Conservation (phyloP, 2,113 vertebrate genomes). For the Malurus elegans region DNA sequence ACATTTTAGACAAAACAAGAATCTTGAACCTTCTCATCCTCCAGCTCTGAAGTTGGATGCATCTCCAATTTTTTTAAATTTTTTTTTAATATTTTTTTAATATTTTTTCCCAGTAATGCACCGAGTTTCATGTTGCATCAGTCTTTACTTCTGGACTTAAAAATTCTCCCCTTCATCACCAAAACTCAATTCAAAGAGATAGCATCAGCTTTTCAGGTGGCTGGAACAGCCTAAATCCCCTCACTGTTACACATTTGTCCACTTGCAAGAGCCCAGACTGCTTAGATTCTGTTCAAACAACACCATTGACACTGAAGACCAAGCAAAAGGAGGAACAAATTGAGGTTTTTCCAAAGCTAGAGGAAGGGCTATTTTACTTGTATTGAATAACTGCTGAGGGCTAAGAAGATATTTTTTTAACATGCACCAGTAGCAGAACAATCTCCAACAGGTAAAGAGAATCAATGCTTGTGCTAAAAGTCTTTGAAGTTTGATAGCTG, state of each 20-base stretch:
- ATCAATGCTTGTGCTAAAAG: not conserved
- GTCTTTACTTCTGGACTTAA: not conserved
- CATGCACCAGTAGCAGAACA: rapidly evolving
- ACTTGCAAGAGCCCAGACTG: not conserved
- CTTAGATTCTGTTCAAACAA: not conserved
- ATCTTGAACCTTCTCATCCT: not conserved
- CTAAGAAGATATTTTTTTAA: not conserved
- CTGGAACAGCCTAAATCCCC: not conserved
- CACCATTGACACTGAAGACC: not conserved
- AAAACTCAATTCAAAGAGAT: not conserved
- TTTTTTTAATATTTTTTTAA: not conserved
- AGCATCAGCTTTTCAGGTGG: not conserved
- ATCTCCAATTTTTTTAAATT: not conserved
- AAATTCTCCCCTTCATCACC: not conserved
- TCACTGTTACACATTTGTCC: not conserved
- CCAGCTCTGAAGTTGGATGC: not conserved
- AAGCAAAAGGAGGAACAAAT: not conserved
- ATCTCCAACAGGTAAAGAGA: not conserved
- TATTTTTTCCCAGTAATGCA: not conserved
- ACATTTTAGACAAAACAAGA: not conserved
- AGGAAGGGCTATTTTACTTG: rapidly evolving
- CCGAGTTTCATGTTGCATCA: not conserved
- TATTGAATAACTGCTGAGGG: not conserved
- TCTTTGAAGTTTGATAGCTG: not conserved
- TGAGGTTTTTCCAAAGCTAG: not conserved